Base-by-base conservation (phyloP, 2,797 vertebrate genomes). In the Somateria mollissima region DNA sequence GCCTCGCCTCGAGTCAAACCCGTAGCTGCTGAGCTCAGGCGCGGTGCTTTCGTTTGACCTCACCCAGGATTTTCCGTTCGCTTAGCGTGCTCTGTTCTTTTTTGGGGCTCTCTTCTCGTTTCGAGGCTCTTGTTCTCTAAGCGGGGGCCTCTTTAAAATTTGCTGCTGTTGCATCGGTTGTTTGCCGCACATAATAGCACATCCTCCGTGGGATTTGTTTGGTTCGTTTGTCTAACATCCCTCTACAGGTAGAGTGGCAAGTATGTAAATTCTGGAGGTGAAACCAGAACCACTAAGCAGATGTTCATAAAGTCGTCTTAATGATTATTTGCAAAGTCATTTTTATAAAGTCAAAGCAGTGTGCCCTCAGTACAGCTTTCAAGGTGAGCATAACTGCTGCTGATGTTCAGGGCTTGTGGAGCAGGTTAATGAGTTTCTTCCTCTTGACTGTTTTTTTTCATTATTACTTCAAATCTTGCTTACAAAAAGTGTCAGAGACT, bases 141-240 rank as follows among this genome's bases (percentile, higher is more conserved):
- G 3, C 11, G 25, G 37, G 22, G 28, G 19, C 13, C 10, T 28
- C 17, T 19, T 69, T 5, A 20, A 6, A 28, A 11, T 74, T 57
- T 64, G 51, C 2, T 51, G 1, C 11, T 70, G 37, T 2, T n/a
- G 24, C 24, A 37, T 1, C 7, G 4, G 0, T 62, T 90, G 36
- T 74, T 90, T 82, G 39, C 22, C 10, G 5, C 9, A 0, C 36
- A 0, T 21, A 37, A 4, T 30, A 7, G 27, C 15, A 1, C 0
- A 5, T 13, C 4, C 2, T n/a, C 53, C 28, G 32, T 61, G 15
- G 70, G 25, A 15, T 89, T 87, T 85, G 5, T 25, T 6, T 19
- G 30, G 4, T 2, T 36, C 0, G 1, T 57, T 75, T 7, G 16
- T 47, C 5, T 62, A 62, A 13, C 1, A 11, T 65, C 8, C 43